Base-by-base conservation (phyloP, 1,140 invertebrate genomes). In the Anadara kagoshimensis region DNA sequence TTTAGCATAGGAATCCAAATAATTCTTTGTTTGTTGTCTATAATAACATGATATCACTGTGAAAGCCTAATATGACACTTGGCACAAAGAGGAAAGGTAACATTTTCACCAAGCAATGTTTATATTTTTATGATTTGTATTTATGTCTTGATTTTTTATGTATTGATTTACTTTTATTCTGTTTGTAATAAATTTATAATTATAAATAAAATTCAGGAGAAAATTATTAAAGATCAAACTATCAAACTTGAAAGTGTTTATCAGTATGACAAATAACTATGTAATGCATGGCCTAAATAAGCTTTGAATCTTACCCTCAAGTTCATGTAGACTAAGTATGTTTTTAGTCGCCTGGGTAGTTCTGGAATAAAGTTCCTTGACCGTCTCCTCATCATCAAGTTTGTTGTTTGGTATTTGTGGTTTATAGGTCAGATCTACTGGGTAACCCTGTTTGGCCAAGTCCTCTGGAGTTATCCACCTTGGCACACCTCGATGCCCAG, bases 381-480 rank as follows among this genome's bases (percentile, higher is more conserved):
- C 81, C 49, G 65, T 85, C 65, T 87, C 83, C 20, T 56, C 91
- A 49, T 93, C 90, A 20, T 91, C 89, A 41, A 90, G 81, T 29
- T 80, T 72, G 10, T 73, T 66, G 45, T 54, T 26, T 0, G 89
- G 87, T 1, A 95, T 90, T 49, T 94, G 89, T 8, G 95, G 93
- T 59, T 91, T 86, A 82, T 96, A 96, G 61, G 91, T 89, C 22
- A 90, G 77, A 84, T 95, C 93, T 0, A 98, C 92, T 76, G 95
- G 62, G 49, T 76, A 95, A 10, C 95, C 95, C 45, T 93, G 93
- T 10, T 91, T 91, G 3, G 89, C 88, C 5, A 97, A 88, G 85
- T 97, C 96, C 7, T 92, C 75, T 0, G 90, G 87, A 22, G 92
- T 93, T 92, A 97, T 93, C 92, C 94, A 98, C 22, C 92, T 91